phyloP scores from a whole-genome alignment of 2,888 invertebrate genomes.

The Osmoderma eremita region DNA sequence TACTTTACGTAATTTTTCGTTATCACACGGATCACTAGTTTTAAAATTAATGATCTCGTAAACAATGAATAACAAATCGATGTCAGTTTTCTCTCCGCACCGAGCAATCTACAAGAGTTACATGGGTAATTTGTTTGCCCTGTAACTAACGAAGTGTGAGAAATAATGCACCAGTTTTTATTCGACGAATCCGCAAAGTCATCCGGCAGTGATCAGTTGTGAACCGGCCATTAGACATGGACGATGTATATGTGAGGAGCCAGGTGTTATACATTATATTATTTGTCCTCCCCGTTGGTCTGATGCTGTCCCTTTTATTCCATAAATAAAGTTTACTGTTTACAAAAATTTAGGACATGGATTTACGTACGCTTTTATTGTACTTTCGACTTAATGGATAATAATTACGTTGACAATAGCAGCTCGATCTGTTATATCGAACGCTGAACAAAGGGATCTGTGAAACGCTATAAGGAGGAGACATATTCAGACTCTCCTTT shows the following conservation, averaged over 20 bases:
- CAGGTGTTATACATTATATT: constrained; percentile 48
- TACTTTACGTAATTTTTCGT: constrained; percentile 30
- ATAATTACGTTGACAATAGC: constrained; percentile 43
- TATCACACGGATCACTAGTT: constrained; percentile 43
- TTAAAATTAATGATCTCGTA: constrained; percentile 46
- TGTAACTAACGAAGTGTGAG: constrained; percentile 62
- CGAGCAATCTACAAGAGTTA: constrained; percentile 49
- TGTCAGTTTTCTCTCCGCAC: constrained; percentile 49
- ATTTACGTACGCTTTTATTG: constrained; percentile 36
- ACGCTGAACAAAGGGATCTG: constrained; percentile 13
- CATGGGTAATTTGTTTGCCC: constrained; percentile 58
- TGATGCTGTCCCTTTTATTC: constrained; percentile 28
- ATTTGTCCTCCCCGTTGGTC: constrained; percentile 40
- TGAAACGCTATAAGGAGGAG: constrained; percentile 20
- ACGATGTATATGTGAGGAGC: constrained; percentile 50
- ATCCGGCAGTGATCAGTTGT: constrained; percentile 53
- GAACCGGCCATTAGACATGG: constrained; percentile 54
- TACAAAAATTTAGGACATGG: constrained; percentile 43
- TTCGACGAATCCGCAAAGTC: constrained; percentile 50
- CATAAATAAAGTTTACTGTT: constrained; percentile 41
- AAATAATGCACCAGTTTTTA: constrained; percentile 55
- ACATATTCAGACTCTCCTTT: constrained; percentile 18
- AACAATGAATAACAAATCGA: constrained; percentile 56
- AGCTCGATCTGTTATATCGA: constrained; percentile 27
- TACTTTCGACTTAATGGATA: constrained; percentile 39